Percentiles rank a stretch among this genome's conserved stretches.
Evolutionary conservation across 2,113 vertebrate species (phyloP).

Genomic region (Scolopax mira): DNA sequence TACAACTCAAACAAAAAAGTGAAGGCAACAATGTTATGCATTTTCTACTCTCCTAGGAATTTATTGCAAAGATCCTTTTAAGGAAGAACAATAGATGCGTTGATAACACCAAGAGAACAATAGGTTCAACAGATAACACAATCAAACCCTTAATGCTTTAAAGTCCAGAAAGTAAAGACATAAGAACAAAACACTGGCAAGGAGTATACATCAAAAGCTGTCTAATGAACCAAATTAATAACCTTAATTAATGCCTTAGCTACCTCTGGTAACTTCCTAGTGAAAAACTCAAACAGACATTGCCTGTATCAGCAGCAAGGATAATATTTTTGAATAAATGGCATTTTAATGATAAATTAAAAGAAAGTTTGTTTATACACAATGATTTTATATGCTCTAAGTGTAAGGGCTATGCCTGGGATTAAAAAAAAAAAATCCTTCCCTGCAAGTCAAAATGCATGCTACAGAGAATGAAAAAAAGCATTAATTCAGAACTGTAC

Average conservation of each 20-base stretch:
- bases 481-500: slow-evolving; percentile 2
- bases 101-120: neutral
- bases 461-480: neutral
- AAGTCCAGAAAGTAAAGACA: neutral
- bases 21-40: neutral
- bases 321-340: neutral
- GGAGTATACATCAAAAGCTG: neutral
- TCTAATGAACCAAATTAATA: slow-evolving; percentile 17
- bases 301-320: neutral
- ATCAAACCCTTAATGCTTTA: neutral
- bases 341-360: neutral
- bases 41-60: neutral
- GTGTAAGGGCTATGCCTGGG: neutral
- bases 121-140: neutral
- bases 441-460: neutral
- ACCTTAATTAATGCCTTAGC: slow-evolving; percentile 21
- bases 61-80: neutral
- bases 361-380: neutral
- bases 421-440: neutral
- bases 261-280: neutral
- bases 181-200: neutral
- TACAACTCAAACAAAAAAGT: neutral
- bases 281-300: neutral
- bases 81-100: neutral
- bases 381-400: neutral